These are phyloP conservation scores for Stegophylla sp. DNA, from an alignment of 2,888 invertebrate genomes.

Conservation along the genomic window DNA sequence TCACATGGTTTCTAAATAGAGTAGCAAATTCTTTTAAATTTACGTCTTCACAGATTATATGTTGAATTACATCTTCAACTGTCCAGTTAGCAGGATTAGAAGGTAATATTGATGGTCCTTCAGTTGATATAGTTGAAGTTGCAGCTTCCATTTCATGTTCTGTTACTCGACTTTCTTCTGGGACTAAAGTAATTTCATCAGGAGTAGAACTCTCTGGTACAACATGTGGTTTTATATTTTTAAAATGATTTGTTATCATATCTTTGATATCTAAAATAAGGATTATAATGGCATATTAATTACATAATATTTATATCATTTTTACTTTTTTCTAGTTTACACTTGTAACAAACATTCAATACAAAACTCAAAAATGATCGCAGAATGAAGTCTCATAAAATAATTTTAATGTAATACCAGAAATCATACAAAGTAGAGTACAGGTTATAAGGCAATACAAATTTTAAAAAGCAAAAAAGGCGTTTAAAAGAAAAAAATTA, in stretches of 20 bases:
- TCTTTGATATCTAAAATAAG: constrained; percentile 20
- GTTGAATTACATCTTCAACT: constrained; percentile 92
- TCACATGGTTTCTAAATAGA: constrained; percentile 89
- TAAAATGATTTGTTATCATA: constrained; percentile 61
- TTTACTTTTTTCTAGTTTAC: constrained; percentile 49
- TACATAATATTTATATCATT: not conserved
- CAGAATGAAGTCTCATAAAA: constrained; percentile 70
- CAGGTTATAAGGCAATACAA: constrained; percentile 58
- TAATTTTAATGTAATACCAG: constrained; percentile 68
- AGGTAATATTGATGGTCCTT: constrained; percentile 65
- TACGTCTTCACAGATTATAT: constrained; percentile 84
- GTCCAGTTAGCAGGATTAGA: constrained; percentile 82
- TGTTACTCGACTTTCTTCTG: constrained; percentile 18
- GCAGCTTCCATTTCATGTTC: constrained; percentile 71
- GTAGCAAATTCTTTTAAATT: constrained; percentile 87
- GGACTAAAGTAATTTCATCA: constrained; percentile 35
- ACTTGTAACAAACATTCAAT: constrained; percentile 50
- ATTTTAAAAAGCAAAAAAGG: too few species aligned
- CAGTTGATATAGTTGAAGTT: constrained; percentile 64
- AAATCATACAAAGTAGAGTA: constrained; percentile 67
- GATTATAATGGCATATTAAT: not conserved
- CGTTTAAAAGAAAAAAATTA: too few species aligned
- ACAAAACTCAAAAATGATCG: constrained; percentile 65
- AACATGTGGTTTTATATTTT: constrained; percentile 64
- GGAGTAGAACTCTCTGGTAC: constrained; percentile 64